Percentiles rank a stretch among this genome's conserved stretches.
Conservation (phyloP, 2,888 invertebrate species). For the Parthenolecanium corni region DNA sequence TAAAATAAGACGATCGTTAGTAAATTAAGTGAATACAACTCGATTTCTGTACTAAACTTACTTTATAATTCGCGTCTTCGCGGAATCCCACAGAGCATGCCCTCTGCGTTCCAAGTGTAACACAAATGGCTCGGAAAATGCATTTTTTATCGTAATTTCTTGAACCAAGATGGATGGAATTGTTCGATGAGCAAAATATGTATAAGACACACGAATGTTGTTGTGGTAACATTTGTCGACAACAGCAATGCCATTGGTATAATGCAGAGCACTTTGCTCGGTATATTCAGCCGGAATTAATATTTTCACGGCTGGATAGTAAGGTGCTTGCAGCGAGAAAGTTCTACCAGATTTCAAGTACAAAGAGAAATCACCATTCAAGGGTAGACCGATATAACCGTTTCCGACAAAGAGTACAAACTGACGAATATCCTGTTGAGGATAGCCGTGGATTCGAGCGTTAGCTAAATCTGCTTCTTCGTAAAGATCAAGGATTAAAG, state of each 20-base stretch:
- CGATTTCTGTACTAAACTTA: constrained; percentile 31
- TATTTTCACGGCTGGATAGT: constrained; percentile 51
- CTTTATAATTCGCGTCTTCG: constrained; percentile 46
- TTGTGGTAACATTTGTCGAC: constrained; percentile 57
- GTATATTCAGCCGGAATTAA: constrained; percentile 43
- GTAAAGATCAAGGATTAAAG: constrained; percentile 13
- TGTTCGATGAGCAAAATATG: constrained; percentile 68
- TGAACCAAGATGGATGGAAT: constrained; percentile 69
- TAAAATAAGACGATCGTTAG: neutral
- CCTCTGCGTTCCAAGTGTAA: constrained; percentile 51
- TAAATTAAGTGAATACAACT: neutral
- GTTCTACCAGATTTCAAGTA: constrained; percentile 57
- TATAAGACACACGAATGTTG: constrained; percentile 50
- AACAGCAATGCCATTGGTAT: constrained; percentile 38
- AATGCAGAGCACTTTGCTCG: constrained; percentile 57
- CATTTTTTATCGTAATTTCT: constrained; percentile 65
- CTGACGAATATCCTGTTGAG: constrained; percentile 5
- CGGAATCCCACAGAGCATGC: constrained; percentile 49
- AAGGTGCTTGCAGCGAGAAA: constrained; percentile 52
- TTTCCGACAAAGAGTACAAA: constrained; percentile 52
- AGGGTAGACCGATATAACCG: constrained; percentile 55
- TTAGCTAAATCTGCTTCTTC: constrained; percentile 18
- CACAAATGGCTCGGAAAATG: constrained; percentile 48
- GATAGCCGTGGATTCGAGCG: constrained; percentile 27
- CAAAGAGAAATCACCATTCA: constrained; percentile 51